These are phyloP conservation scores for Campaea margaritaria DNA, from an alignment of 2,888 invertebrate species.

Conservation along the genomic window DNA sequence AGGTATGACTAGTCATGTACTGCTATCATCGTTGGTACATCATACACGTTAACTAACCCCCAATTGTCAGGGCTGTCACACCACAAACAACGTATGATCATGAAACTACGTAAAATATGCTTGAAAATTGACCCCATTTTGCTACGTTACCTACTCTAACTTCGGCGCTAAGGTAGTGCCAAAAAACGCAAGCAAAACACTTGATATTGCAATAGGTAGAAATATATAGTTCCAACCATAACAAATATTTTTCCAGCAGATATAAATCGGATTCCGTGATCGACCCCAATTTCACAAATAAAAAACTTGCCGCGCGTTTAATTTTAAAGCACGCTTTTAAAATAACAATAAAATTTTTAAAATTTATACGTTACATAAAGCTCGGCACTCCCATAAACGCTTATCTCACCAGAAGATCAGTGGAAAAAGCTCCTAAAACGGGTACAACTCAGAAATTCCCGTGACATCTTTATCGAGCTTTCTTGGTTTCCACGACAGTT, in stretches of 20 bases:
- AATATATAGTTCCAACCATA: neutral
- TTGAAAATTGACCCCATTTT: too few relatives aligned
- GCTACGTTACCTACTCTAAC: too few relatives aligned
- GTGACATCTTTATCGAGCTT: slow-evolving; percentile 77
- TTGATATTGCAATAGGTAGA: neutral
- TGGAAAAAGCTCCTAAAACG: slow-evolving; percentile 45
- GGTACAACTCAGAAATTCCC: slow-evolving; percentile 56
- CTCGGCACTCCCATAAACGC: slow-evolving; percentile 42
- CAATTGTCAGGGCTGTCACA: too few relatives aligned
- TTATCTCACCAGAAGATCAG: slow-evolving; percentile 61
- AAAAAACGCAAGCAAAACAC: too few relatives aligned
- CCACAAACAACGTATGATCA: too few relatives aligned
- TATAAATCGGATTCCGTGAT: slow-evolving; percentile 39
- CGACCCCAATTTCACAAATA: slow-evolving; percentile 36
- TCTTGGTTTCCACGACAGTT: slow-evolving; percentile 44
- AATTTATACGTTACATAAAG: slow-evolving; percentile 37
- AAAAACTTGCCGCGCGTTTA: slow-evolving; percentile 31
- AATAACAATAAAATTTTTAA: slow-evolving; percentile 41
- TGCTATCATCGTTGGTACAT: too few relatives aligned
- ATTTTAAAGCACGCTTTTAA: slow-evolving; percentile 35
- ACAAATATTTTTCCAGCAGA: slow-evolving; percentile 27
- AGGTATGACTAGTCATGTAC: too few relatives aligned
- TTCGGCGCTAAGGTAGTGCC: too few relatives aligned
- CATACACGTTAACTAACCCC: too few relatives aligned
- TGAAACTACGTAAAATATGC: too few relatives aligned